A percentile compares a stretch with the other conserved stretches of the same genome.
Conservation (phyloP, 2,888 invertebrate genomes). For the Melanostoma mellinum region DNA sequence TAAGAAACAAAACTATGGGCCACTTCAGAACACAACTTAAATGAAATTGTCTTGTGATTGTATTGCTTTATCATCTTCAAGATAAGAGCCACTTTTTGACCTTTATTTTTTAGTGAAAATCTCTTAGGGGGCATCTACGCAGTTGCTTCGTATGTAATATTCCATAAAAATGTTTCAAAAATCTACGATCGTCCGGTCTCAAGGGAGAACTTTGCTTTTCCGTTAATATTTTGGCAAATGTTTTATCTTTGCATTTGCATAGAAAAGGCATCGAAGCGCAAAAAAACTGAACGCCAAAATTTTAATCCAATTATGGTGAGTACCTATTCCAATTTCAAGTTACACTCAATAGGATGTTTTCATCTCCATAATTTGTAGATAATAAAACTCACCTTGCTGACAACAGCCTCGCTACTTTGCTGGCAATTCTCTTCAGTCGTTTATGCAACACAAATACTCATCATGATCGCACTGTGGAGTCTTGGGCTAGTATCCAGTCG, state of each 20-base stretch:
- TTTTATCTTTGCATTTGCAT: constrained; percentile 85
- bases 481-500: constrained; percentile 82
- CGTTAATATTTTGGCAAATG: constrained; percentile 89
- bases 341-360: not conserved
- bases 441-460: constrained; percentile 88
- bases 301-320: constrained; percentile 75
- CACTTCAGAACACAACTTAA: no score
- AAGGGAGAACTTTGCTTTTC: constrained; percentile 93
- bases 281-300: constrained; percentile 70
- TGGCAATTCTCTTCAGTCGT: constrained; percentile 94
- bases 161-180: constrained; percentile 91
- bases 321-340: not conserved
- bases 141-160: constrained; percentile 89
- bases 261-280: constrained; percentile 77
- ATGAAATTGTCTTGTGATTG: not conserved
- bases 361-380: constrained; percentile 74
- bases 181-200: constrained; percentile 94
- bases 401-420: constrained; percentile 82
- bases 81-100: constrained; percentile 81
- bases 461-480: constrained; percentile 88
- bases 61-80: constrained; percentile 82
- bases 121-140: constrained; percentile 89
- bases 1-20: no score
- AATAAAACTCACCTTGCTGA: constrained; percentile 78
- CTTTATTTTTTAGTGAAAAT: constrained; percentile 84